Evolutionary conservation across 30 jellyfish, hydroid and myxozoan genomes (phyloP).

Genomic region (Chironex yamaguchii): DNA sequence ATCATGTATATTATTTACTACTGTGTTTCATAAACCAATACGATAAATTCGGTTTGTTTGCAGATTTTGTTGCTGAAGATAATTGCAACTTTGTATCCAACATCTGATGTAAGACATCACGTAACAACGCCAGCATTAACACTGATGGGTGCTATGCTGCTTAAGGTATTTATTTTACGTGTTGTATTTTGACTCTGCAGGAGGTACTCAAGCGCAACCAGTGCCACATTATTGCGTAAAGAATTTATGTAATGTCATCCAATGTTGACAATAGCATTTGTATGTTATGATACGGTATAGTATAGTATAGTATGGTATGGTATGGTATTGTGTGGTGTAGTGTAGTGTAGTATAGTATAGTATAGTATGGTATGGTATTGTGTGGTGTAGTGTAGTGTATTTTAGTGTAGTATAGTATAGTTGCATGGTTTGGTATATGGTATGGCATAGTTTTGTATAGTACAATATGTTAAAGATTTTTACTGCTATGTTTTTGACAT

Average conservation of each 20-base stretch:
- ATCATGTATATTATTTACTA: too few species aligned
- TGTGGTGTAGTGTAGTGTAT: not conserved
- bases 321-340: not conserved
- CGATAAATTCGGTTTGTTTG: too few species aligned
- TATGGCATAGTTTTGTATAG: not conserved
- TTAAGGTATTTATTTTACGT: slow-evolving; percentile 70
- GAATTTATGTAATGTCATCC: not conserved
- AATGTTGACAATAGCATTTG: not conserved
- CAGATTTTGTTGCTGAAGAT: slow-evolving; percentile 71
- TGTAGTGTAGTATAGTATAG: not conserved
- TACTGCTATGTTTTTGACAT: too few species aligned
- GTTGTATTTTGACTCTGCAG: not conserved
- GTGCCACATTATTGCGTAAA: too few species aligned
- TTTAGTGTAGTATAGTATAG: not conserved
- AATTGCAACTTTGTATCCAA: slow-evolving; percentile 75
- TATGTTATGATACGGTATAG: not conserved
- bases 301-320: not conserved
- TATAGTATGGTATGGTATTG: not conserved
- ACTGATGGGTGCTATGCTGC: slow-evolving; percentile 76
- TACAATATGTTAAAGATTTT: too few species aligned
- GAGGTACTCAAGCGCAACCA: too few species aligned
- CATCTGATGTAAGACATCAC: slow-evolving; percentile 90
- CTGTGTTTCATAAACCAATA: too few species aligned
- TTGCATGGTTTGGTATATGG: not conserved
- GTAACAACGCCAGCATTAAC: slow-evolving; percentile 89